Evolutionary conservation across 2,888 invertebrate species (phyloP).

Genomic region (Odontothrips loti): DNA sequence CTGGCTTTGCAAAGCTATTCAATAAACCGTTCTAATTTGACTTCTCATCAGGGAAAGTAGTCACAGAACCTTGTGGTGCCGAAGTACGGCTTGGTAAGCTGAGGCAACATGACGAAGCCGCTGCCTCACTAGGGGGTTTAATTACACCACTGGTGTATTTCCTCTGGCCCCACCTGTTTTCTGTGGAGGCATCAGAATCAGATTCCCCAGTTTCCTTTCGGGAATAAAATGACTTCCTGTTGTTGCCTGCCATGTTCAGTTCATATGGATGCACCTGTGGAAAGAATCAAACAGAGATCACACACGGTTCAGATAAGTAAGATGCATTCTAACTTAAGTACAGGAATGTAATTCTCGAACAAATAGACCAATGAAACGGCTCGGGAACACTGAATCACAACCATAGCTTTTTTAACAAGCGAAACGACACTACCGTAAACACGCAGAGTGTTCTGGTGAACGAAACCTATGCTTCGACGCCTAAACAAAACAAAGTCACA

Average conservation of each 20-base stretch:
- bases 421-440: too few species aligned
- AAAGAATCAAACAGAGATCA: too few species aligned
- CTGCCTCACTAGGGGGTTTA: not conserved
- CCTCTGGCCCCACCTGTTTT: not conserved
- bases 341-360: too few species aligned
- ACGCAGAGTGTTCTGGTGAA: too few species aligned
- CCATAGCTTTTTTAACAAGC: too few species aligned
- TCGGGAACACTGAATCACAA: too few species aligned
- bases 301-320: too few species aligned
- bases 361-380: too few species aligned
- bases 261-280: not conserved
- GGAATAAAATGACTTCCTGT: not conserved
- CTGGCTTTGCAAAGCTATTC: constrained; percentile 9
- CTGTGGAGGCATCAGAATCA: not conserved
- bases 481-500: too few species aligned
- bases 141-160: not conserved
- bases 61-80: not conserved
- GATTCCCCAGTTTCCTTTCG: not conserved
- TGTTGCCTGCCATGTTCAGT: not conserved
- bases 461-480: too few species aligned
- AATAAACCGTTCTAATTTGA: not conserved
- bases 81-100: not conserved
- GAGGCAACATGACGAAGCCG: not conserved
- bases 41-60: not conserved
- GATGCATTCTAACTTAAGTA: too few species aligned